Base-by-base conservation (phyloP, 2,797 vertebrate species). In the Argya squamiceps region DNA sequence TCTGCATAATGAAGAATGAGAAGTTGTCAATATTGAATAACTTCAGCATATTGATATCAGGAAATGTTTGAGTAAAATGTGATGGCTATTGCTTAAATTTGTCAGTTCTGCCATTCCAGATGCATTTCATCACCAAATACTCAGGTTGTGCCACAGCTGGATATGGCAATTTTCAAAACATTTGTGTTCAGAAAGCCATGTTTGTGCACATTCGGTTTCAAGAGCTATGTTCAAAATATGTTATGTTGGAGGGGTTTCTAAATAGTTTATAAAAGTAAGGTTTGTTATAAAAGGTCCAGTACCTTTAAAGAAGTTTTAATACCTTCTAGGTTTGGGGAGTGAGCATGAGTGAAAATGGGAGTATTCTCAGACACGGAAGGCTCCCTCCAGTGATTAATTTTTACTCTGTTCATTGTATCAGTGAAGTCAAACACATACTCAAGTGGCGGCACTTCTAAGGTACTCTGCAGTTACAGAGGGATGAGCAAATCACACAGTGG, bases 331-430 rank as follows among this genome's bases (percentile, higher is more conserved):
- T 67, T 16, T 56, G 47, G 15, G 29, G 39, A n/a, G 15, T 4
- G 36, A 58, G 29, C 18, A 8, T 7, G 37, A 36, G 27, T 58
- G 39, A 32, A 63, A 67, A 19, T 9, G 6, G 21, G 34, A 32
- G 2, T 21, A 0, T 46, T 50, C 6, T 64, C 24, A 8, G 12
- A 10, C 44, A 3, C 2, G 19, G 37, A 20, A 30, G 32, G 26
- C 9, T 68, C 50, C 13, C 14, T 63, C 3, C 60, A 34, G 41
- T 22, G 30, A 39, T 30, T 2, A 2, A 1, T 59, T 88, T 88
- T 9, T 22, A 10, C 10, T 53, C 37, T 5, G 0, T 53, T 70
- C 11, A 18, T 13, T 21, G 0, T 52, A n/a, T 29, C 21, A 12
- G n/a, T 44, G 12, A 30, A 80, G 24, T 37, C 58, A 23, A 27